phyloP scores from a whole-genome alignment of 2,888 invertebrate genomes.

The Noctua comes region DNA sequence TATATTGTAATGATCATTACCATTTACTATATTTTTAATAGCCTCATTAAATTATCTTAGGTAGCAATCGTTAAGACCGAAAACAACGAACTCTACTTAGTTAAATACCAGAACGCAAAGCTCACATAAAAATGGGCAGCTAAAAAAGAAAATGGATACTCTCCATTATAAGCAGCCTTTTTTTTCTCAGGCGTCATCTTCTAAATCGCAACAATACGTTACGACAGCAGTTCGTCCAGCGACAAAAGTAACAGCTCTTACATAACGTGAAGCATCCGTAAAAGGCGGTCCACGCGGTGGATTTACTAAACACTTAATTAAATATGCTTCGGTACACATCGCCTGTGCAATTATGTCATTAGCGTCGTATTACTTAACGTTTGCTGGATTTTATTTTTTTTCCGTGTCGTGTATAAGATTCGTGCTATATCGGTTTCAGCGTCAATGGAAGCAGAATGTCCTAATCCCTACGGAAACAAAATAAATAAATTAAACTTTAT shows the following conservation, averaged over 20 bases:
- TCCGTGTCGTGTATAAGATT: constrained; percentile 24
- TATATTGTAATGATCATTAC: neutral
- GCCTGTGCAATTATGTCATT: constrained; percentile 64
- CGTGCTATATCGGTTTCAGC: neutral
- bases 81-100: constrained; percentile 41
- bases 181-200: constrained; percentile 18
- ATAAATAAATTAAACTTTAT: too few species aligned
- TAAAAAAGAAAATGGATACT: neutral
- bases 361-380: constrained; percentile 59
- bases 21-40: neutral
- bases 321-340: constrained; percentile 61
- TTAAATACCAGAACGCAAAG: neutral
- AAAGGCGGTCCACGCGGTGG: constrained; percentile 56
- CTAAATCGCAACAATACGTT: constrained; percentile 31
- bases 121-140: neutral
- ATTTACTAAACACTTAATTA: constrained; percentile 66
- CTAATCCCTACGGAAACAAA: neutral
- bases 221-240: constrained; percentile 34
- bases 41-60: constrained; percentile 7
- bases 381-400: constrained; percentile 35
- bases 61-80: neutral
- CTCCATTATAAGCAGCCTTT: neutral
- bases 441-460: neutral
- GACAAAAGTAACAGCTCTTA: constrained; percentile 46
- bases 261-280: constrained; percentile 58